Base-by-base conservation (phyloP, 2,888 invertebrate genomes). In the Stenchaetothrips biformis region DNA sequence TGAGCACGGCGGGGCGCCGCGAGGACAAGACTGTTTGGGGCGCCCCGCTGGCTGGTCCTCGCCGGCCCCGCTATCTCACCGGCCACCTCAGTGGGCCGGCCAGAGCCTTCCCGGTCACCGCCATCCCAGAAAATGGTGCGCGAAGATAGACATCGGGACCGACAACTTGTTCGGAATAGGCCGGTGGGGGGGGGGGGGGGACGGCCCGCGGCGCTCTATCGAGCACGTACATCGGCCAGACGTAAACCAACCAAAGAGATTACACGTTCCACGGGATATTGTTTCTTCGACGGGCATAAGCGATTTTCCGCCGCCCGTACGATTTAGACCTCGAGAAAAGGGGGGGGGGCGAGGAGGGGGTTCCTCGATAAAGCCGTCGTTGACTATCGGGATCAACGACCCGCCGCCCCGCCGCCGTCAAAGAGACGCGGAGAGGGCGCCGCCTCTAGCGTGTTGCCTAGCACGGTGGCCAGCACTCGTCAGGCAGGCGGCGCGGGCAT, bases 141-240 rank as follows among this genome's bases (percentile, higher is more conserved):
- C 25, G 25, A 74, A 74, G 67, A 74, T 74, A 74, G 67, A 74
- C 67, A 74, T 74, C 67, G 59, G 18, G 18, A 18, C 67, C 11
- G 67, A 74, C 67, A 74, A 74, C 67, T 74, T 74, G 67, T 74
- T 74, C 25, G 37, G 37, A 4, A 37, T 37, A n/a, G 25, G 67
- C 67, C 53, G 53, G 53, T 2, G 53, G 13, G 53, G 7, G 53
- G 53, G 4, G 13, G 13, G 0, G 53, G 9, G 53, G 53, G 13
- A 18, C 1, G 53, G 53, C 13, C 13, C 2, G 53, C 7, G 53
- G 13, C 53, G 53, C 16, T 11, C 21, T 74, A 74, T 74, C 67
- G 67, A 74, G 67, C 67, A 25, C 25, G 67, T 25, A 25, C 67
- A 74, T 74, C 67, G 11, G 37, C 67, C 67, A 21, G 37, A 37